Conservation (phyloP, 2,888 invertebrate genomes). For the Leptinotarsa rubiginosa region DNA sequence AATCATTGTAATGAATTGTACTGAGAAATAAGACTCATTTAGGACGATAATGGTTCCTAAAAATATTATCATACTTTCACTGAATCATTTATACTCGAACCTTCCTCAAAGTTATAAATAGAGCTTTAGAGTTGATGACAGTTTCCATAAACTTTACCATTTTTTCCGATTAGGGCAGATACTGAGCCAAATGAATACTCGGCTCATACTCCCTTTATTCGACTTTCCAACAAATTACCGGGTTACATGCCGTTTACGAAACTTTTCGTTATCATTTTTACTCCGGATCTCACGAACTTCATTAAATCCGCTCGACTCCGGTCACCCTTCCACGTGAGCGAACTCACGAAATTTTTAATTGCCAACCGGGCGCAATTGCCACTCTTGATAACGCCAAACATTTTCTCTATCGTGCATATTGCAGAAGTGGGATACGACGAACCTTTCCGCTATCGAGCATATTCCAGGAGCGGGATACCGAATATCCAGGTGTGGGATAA, state of each 20-base stretch:
- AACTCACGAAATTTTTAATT: conserved; percentile 6
- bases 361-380: background rate
- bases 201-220: background rate
- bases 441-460: conserved; percentile 1
- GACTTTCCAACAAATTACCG: conserved; percentile 5
- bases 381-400: conserved; percentile 2
- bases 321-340: background rate
- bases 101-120: no score
- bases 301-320: background rate
- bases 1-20: no score
- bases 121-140: no score
- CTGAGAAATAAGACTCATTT: no score
- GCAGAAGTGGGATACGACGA: conserved; percentile 5
- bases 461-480: conserved; percentile 4
- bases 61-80: no score
- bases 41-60: no score
- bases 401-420: conserved; percentile 8
- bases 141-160: background rate
- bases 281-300: background rate
- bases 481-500: conserved; percentile 8
- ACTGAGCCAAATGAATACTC: background rate
- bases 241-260: background rate
- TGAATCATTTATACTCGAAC: no score
- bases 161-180: background rate
- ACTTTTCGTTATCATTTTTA: conserved; percentile 18